phyloP scores from a whole-genome alignment of 92 coral and sea anemone genomes.

The Porites lobata region DNA sequence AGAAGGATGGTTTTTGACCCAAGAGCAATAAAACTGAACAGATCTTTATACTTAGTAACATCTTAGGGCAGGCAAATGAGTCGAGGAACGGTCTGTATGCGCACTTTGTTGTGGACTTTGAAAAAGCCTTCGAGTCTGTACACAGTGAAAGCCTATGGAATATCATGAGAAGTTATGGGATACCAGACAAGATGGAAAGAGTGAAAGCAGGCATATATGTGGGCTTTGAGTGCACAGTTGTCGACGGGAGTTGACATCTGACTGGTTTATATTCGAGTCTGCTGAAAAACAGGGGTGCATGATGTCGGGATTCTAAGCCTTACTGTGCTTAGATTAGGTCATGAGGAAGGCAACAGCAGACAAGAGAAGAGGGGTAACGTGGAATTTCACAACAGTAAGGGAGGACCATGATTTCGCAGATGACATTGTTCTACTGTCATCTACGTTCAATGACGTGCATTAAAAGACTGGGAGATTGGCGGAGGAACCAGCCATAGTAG shows the following conservation, averaged over 20 bases:
- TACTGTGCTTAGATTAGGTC: not conserved
- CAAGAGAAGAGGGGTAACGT: too few species aligned
- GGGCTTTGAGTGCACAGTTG: slow-evolving; percentile 2
- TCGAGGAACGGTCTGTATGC: not conserved
- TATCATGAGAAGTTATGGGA: not conserved
- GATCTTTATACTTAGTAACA: not conserved
- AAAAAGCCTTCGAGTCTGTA: not conserved
- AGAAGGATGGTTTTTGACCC: not conserved
- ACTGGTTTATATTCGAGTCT: not conserved
- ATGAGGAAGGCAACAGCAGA: too few species aligned
- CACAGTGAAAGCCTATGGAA: not conserved
- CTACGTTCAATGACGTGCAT: too few species aligned
- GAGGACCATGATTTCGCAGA: not conserved
- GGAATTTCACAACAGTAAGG: too few species aligned
- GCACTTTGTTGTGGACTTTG: not conserved
- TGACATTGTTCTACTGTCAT: not conserved
- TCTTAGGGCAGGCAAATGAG: not conserved
- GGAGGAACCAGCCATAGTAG: not conserved
- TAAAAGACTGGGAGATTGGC: too few species aligned
- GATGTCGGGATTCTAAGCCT: not conserved
- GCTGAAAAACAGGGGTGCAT: not conserved
- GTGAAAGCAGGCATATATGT: not conserved
- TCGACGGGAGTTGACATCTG: not conserved
- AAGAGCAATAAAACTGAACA: not conserved
- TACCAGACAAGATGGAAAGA: not conserved